phyloP scores from a whole-genome alignment of 2,888 invertebrate species.

The Willowsia nigromaculata region DNA sequence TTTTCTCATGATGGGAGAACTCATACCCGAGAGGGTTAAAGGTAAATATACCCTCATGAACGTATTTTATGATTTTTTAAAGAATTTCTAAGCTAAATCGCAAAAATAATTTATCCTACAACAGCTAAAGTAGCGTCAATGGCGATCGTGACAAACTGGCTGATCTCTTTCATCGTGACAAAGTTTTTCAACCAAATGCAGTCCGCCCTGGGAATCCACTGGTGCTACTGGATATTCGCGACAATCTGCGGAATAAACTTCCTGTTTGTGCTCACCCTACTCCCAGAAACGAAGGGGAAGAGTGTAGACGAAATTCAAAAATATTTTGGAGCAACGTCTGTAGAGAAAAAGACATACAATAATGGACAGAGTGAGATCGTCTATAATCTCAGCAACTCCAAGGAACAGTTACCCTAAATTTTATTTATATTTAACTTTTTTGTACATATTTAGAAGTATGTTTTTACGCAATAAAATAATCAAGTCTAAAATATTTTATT shows the following conservation, averaged over 20 bases:
- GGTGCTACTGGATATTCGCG: conserved; percentile 77
- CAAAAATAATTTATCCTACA: not conserved
- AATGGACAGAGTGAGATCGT: conserved; percentile 33
- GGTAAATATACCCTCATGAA: no score
- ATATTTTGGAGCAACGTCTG: conserved; percentile 59
- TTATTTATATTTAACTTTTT: not conserved
- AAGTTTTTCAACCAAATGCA: conserved; percentile 79
- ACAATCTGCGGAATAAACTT: conserved; percentile 73
- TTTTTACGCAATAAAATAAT: not conserved
- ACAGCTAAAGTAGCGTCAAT: conserved; percentile 65
- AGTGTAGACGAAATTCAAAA: conserved; percentile 72
- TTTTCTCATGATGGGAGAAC: conserved; percentile 82
- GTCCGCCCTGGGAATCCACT: conserved; percentile 79
- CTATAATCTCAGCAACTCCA: conserved; percentile 13
- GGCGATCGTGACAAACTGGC: conserved; percentile 89
- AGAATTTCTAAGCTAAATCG: not conserved
- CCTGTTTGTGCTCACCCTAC: conserved; percentile 69
- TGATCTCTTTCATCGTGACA: conserved; percentile 84
- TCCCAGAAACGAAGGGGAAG: conserved; percentile 77
- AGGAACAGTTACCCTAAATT: not conserved
- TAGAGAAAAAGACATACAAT: not conserved
- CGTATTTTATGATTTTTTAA: not conserved
- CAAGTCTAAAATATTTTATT: no score
- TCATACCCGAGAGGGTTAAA: conserved; percentile 87
- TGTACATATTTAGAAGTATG: not conserved